A percentile compares a stretch with the other conserved stretches of the same genome.
Evolutionary conservation across 2,888 invertebrate genomes (phyloP).

Genomic region (Tachina lurida): DNA sequence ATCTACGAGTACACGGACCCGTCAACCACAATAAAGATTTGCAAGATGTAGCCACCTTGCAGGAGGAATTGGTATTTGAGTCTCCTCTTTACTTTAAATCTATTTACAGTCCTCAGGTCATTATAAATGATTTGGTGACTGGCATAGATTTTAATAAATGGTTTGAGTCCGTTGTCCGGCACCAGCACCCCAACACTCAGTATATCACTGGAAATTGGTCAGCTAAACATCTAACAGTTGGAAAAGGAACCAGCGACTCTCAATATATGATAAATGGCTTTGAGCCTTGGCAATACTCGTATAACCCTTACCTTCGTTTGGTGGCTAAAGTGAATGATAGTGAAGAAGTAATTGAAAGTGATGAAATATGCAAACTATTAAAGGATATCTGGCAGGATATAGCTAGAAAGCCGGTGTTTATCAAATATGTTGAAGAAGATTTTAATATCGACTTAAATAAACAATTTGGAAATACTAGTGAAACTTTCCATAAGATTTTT

Average conservation of each 20-base stretch:
- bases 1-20: constrained; percentile 76
- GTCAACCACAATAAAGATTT: constrained; percentile 82
- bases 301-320: constrained; percentile 25
- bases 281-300: constrained; percentile 45
- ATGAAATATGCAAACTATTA: constrained; percentile 74
- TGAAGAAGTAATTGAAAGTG: not conserved
- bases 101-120: constrained; percentile 75
- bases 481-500: constrained; percentile 28
- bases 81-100: constrained; percentile 79
- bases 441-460: constrained; percentile 64
- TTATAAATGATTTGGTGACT: constrained; percentile 76
- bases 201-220: constrained; percentile 84
- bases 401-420: constrained; percentile 72
- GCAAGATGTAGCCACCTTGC: constrained; percentile 80
- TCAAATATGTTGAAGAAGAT: constrained; percentile 83
- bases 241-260: constrained; percentile 59
- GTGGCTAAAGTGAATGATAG: not conserved
- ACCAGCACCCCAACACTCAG: constrained; percentile 78
- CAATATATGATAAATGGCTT: constrained; percentile 44
- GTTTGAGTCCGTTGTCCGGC: constrained; percentile 81
- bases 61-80: constrained; percentile 75
- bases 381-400: constrained; percentile 51
- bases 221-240: constrained; percentile 74
- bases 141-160: constrained; percentile 83
- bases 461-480: not conserved